Base-by-base conservation (phyloP, 2,888 invertebrate genomes). In the Yponomeuta cagnagella region DNA sequence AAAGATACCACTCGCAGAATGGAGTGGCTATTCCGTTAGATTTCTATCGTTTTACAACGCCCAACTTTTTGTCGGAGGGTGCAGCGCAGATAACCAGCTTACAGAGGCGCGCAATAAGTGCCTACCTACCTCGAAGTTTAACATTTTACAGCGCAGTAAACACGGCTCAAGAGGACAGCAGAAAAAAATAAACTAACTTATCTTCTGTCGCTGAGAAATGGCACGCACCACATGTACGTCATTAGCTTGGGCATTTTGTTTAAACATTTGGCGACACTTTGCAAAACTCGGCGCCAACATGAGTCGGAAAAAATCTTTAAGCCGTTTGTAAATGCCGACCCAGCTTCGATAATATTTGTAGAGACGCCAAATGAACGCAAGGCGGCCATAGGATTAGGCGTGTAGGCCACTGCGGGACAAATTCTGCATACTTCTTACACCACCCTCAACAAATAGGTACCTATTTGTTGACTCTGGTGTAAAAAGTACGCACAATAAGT, bases 331-430 rank as follows among this genome's bases (percentile, higher is more conserved):
- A 74, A 75, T 73, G 79, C 86, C 85, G 86, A 77, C 81, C 77
- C 89, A 89, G 87, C 90, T 90, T 89, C 78, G 80, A 89, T 79
- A 91, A 91, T 89, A 91, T 90, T 88, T 82, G 76, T 77, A 72
- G 85, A 84, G 82, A 86, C 84, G 89, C 80, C 80, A 80, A 82
- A 82, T 90, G 84, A 90, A 88, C 88, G 91, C 89, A 91, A 92
- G 43, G 88, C 89, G 88, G 89, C 85, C 90, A 86, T 87, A 77
- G 87, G 86, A 91, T 91, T 89, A 86, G 81, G 82, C 82, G 82
- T 82, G 30, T 4, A 30, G 58, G 10, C 30, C 23, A 30, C n/a
- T 30, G 33, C 58, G 31, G 33, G 31, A 69, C 69, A 33, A 58
- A 69, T 69, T 69, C 23, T 12, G 30, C 12, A 12, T 23, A 69